Evolutionary conservation across 2,797 vertebrate genomes (phyloP).

Genomic region (Babyrousa celebensis): DNA sequence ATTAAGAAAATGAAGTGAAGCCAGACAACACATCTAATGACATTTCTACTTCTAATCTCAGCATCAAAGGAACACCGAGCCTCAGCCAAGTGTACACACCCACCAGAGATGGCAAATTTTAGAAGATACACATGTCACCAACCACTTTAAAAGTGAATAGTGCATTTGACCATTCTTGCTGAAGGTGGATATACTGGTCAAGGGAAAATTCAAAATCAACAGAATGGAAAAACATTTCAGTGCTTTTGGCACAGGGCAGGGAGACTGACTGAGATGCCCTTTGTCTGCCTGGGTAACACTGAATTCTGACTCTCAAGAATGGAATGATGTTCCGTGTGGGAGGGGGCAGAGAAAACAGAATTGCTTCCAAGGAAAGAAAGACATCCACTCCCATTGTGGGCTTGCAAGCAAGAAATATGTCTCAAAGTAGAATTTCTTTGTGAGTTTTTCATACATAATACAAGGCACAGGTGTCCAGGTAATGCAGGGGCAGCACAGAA

Average conservation of each 20-base stretch:
- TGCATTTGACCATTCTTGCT: neutral
- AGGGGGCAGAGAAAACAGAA: neutral
- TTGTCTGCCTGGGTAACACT: neutral
- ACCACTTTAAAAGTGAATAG: neutral
- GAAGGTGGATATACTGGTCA: neutral
- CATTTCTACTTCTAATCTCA: conserved; percentile 7
- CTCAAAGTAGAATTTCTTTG: conserved; percentile 22
- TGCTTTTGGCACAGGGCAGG: neutral
- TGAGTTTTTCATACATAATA: neutral
- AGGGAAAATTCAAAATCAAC: conserved; percentile 16
- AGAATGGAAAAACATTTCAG: conserved; percentile 19
- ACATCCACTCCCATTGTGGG: neutral
- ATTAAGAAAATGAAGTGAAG: neutral
- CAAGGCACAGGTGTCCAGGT: neutral
- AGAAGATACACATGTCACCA: neutral
- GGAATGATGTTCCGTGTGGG: neutral
- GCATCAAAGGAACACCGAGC: neutral
- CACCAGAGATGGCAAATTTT: neutral
- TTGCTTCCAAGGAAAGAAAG: neutral
- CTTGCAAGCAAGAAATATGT: neutral
- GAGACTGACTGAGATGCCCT: neutral
- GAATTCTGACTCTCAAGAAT: neutral
- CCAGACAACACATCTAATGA: neutral
- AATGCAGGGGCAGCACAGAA: conserved; percentile 44
- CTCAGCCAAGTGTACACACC: neutral